Percentiles rank a stretch among this genome's conserved stretches.
phyloP scores from a whole-genome alignment of 92 coral and sea anemone genomes.

The Siderastrea siderea region DNA sequence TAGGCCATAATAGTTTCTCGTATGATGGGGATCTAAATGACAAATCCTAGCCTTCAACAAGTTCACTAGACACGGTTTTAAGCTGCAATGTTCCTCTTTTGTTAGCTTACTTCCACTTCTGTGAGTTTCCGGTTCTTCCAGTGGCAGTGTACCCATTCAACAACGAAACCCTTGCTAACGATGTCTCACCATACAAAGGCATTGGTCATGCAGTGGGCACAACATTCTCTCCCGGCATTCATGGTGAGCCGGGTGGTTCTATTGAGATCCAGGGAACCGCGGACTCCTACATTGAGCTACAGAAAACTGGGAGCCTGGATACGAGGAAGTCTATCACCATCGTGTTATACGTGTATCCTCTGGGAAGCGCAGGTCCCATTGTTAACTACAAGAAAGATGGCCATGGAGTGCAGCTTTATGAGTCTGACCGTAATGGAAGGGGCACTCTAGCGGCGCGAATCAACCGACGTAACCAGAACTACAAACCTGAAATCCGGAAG shows the following conservation, averaged over 20 bases:
- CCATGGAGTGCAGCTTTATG: slow-evolving; percentile 51
- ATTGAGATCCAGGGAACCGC: slow-evolving; percentile 38
- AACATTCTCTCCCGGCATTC: slow-evolving; percentile 34
- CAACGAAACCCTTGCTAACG: slow-evolving; percentile 28
- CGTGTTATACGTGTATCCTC: slow-evolving; percentile 45
- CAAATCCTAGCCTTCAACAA: neutral
- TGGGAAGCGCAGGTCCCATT: slow-evolving; percentile 39
- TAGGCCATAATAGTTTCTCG: no score
- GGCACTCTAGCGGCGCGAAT: slow-evolving; percentile 38
- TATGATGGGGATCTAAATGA: neutral
- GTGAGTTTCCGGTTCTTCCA: slow-evolving; percentile 43
- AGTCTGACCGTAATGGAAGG: neutral
- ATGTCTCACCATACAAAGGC: slow-evolving; percentile 27
- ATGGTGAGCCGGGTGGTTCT: slow-evolving; percentile 47
- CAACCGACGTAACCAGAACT: slow-evolving; percentile 1
- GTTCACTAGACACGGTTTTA: neutral
- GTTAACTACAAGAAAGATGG: slow-evolving; percentile 56
- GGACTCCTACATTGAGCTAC: slow-evolving; percentile 42
- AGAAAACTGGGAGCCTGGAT: slow-evolving; percentile 19
- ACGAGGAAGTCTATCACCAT: slow-evolving; percentile 35
- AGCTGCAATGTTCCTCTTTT: neutral
- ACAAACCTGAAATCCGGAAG: neutral
- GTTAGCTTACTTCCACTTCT: slow-evolving; percentile 45
- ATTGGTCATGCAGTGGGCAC: slow-evolving; percentile 12
- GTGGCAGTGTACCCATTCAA: slow-evolving; percentile 55